A percentile compares a stretch with the other conserved stretches of the same genome.
These are phyloP conservation scores for Endotricha flammealis DNA, from an alignment of 2,888 invertebrate genomes.

Conservation along the genomic window DNA sequence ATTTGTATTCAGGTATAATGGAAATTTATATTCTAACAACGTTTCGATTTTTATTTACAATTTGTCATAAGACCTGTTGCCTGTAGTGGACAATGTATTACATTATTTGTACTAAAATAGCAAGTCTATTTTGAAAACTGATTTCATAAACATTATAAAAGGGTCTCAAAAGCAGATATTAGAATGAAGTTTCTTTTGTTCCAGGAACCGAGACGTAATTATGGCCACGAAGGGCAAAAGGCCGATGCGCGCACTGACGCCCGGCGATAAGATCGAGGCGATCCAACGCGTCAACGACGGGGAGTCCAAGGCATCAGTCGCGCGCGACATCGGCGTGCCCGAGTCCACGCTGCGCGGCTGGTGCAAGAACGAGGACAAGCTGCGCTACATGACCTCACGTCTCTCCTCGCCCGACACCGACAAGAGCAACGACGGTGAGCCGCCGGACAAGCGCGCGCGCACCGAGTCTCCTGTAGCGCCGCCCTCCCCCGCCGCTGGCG, in stretches of 20 bases:
- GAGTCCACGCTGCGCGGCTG: conserved; percentile 92
- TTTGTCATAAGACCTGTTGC: not conserved
- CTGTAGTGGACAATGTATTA: not conserved
- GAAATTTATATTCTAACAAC: no score
- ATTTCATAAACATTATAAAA: no score
- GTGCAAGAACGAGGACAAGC: conserved; percentile 92
- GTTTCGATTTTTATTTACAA: no score
- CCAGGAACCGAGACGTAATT: conserved; percentile 52
- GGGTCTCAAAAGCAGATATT: not conserved
- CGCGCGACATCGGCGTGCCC: conserved; percentile 90
- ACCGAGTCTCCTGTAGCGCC: conserved; percentile 58
- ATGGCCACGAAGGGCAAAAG: conserved; percentile 87
- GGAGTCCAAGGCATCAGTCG: conserved; percentile 91
- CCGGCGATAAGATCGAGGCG: conserved; percentile 88
- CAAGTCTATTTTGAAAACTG: no score
- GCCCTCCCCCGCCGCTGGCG: conserved; percentile 44
- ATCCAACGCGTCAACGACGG: conserved; percentile 90
- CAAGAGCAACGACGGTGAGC: conserved; percentile 74
- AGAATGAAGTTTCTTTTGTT: conserved; percentile 32
- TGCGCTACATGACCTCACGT: conserved; percentile 81
- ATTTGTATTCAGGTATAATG: not conserved
- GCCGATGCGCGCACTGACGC: conserved; percentile 86
- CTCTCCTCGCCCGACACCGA: conserved; percentile 85
- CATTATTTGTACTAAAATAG: not conserved
- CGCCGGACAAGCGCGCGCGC: conserved; percentile 63